phyloP scores from a whole-genome alignment of 2,797 vertebrate species.

The Rhyacichthys aspro region DNA sequence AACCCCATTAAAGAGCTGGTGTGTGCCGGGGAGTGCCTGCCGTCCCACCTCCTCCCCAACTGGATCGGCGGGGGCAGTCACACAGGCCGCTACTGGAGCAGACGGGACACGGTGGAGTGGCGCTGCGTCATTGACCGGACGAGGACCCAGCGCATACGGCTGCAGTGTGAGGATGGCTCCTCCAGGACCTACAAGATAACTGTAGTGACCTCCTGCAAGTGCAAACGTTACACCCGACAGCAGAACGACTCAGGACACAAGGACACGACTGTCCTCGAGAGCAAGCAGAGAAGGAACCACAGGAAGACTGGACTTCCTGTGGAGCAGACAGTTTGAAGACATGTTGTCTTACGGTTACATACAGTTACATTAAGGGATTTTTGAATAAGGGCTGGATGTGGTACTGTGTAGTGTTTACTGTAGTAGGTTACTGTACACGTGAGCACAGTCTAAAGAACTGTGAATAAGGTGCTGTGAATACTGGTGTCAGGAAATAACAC shows the following conservation, averaged over 20 bases:
- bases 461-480: too few relatives aligned
- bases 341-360: background rate
- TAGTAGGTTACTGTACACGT: too few relatives aligned
- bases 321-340: conserved; percentile 4
- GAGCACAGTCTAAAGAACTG: too few relatives aligned
- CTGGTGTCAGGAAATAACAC: too few relatives aligned
- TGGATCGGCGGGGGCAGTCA: conserved; percentile 83
- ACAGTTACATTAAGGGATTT: too few relatives aligned
- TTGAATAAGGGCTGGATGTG: too few relatives aligned
- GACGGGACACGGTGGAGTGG: conserved; percentile 88
- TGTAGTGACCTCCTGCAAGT: conserved; percentile 93
- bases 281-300: conserved; percentile 40
- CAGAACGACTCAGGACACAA: conserved; percentile 90
- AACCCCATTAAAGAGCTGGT: conserved; percentile 94
- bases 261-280: conserved; percentile 9
- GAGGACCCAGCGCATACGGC: conserved; percentile 90
- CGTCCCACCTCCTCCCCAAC: conserved; percentile 90
- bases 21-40: conserved; percentile 94
- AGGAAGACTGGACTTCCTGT: conserved; percentile 28
- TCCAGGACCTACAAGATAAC: conserved; percentile 94
- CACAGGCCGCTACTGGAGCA: conserved; percentile 89
- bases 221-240: conserved; percentile 90
- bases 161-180: conserved; percentile 91
- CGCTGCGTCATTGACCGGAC: conserved; percentile 91
- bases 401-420: too few relatives aligned